Base-by-base conservation (phyloP, 2,888 invertebrate species). In the Odontomyia ornata region DNA sequence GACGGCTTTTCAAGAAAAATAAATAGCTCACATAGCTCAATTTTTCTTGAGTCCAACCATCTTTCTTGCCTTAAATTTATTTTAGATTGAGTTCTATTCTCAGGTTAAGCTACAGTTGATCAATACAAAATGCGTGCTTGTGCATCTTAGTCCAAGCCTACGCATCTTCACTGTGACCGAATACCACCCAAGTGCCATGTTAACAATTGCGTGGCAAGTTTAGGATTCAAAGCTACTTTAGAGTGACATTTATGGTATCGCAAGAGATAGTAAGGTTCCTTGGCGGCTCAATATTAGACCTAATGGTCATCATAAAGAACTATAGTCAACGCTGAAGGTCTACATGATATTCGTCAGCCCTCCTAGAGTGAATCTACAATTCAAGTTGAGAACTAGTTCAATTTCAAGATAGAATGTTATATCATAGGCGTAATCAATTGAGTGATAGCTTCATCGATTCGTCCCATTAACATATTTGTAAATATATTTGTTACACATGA, bases 221-320 rank as follows among this genome's bases (percentile, higher is more conserved):
- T 7, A 52, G 27, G 56, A 28, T 65, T 27, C 18, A n/a, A 73
- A 73, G 60, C 57, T 73, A 57, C 57, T 73, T 3, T 60, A 73
- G 60, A 73, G 73, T 57, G 73, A 73, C 73, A 73, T 57, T 73
- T 73, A 73, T 60, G 57, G 43, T 73, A 57, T 57, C 57, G 36
- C 57, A 72, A 57, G 73, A 57, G 73, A 43, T 57, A 73, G 18
- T 73, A 30, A 36, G 36, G 43, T 57, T 60, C 28, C 57, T 57
- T 73, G 57, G 73, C 36, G 73, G 57, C 28, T 73, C 73, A 57
- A 73, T 73, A 57, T 73, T 57, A 11, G 36, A 21, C 57, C 30
- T 57, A 73, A 73, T 73, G 73, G 60, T 21, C 15, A 21, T 36
- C 72, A 30, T 72, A 72, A 72, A 72, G 72, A 72, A 73, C 71